phyloP scores from a whole-genome alignment of 2,797 vertebrate species.

The Salmo trutta region DNA sequence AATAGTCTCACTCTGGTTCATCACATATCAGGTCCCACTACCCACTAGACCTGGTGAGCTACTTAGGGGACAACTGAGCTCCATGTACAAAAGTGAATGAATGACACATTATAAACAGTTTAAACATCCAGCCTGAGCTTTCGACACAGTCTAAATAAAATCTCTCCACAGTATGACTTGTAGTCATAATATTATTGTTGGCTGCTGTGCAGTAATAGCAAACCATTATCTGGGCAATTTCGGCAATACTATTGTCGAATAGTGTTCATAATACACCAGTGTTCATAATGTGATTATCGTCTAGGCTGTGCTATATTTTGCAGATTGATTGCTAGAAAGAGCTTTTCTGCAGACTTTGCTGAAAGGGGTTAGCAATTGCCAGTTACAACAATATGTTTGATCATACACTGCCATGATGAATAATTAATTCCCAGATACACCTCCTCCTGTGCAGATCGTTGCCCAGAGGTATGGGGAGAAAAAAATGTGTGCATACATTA shows the following conservation, averaged over 20 bases:
- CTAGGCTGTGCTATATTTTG: neutral
- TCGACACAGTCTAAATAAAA: neutral
- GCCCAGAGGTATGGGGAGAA: slow-evolving; percentile 5
- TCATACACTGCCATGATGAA: neutral
- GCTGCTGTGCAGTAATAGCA: neutral
- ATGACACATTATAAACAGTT: neutral
- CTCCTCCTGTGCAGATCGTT: neutral
- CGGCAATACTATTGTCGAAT: no score
- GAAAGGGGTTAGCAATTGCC: neutral
- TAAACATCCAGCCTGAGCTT: neutral
- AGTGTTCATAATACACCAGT: no score
- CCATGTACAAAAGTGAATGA: neutral
- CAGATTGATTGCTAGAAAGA: slow-evolving; percentile 5
- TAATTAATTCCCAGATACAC: slow-evolving; percentile 5
- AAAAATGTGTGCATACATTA: slow-evolving; percentile 28
- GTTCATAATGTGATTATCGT: slow-evolving; percentile 1
- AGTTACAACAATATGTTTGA: slow-evolving; percentile 10
- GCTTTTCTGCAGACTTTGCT: slow-evolving; percentile 1
- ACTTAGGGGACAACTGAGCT: neutral
- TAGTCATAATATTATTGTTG: neutral
- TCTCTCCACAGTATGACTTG: neutral
- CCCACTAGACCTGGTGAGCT: neutral
- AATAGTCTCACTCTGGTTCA: neutral
- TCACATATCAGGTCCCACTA: neutral
- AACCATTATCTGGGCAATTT: neutral